These are phyloP conservation scores for Troglohyphantes excavatus DNA, from an alignment of 2,888 invertebrate species.

Conservation along the genomic window DNA sequence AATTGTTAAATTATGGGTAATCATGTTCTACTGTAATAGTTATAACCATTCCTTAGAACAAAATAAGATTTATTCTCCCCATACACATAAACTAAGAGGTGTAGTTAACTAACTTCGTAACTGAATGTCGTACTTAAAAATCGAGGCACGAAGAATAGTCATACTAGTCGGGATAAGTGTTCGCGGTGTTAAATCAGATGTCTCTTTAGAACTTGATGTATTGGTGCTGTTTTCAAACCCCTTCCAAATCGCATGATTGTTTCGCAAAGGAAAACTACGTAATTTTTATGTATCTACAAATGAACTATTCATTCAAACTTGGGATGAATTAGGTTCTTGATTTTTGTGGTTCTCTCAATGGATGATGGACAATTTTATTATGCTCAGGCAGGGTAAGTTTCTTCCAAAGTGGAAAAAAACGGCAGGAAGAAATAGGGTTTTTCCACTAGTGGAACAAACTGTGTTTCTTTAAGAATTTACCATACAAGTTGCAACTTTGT, in stretches of 20 bases:
- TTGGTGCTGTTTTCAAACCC: slow-evolving; percentile 65
- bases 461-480: too few relatives aligned
- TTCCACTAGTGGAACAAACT: too few relatives aligned
- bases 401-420: too few relatives aligned
- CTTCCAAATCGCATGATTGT: slow-evolving; percentile 46
- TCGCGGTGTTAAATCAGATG: slow-evolving; percentile 47
- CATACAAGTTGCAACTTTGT: too few relatives aligned
- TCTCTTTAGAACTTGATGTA: slow-evolving; percentile 60
- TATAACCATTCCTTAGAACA: slow-evolving; percentile 15
- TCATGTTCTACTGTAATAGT: slow-evolving; percentile 11
- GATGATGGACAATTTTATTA: too few relatives aligned
- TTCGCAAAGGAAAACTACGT: slow-evolving; percentile 10
- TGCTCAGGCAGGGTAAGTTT: too few relatives aligned
- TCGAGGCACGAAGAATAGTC: slow-evolving; percentile 27
- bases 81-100: slow-evolving; percentile 24
- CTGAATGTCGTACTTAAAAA: slow-evolving; percentile 55
- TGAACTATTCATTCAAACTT: neutral
- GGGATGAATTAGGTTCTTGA: neutral
- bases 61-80: slow-evolving; percentile 13
- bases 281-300: slow-evolving; percentile 28
- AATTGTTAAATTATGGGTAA: neutral
- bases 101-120: slow-evolving; percentile 46
- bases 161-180: slow-evolving; percentile 58
- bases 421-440: too few relatives aligned
- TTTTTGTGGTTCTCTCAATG: neutral